Base-by-base conservation (phyloP, 2,113 vertebrate genomes). In the Pelecanoides urinatrix region DNA sequence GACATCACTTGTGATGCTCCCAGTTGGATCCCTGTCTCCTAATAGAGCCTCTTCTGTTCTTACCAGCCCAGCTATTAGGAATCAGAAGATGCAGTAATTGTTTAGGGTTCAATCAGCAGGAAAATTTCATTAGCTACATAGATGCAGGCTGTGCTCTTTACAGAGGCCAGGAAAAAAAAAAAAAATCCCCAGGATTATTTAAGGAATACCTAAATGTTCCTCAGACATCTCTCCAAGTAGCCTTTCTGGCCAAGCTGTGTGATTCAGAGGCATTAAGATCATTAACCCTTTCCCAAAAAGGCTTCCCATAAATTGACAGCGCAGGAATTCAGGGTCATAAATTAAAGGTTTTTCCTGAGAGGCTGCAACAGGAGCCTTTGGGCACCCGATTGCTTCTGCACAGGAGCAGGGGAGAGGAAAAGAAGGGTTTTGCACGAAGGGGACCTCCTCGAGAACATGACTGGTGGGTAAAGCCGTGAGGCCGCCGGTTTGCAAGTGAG, bases 101-200 rank as follows among this genome's bases (percentile, higher is more conserved):
- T 49, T 86, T 70, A 49, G 85, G 50, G 67, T 52, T 42, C 58
- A 88, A 77, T 78, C 74, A 92, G 77, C 47, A 89, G 76, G 65
- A 89, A 87, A 92, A 72, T 72, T 42, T 90, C 62, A 92, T 95
- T 88, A 94, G 55, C 59, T 86, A 59, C 45, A 38, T 16, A 61
- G 58, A 65, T 27, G 12, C 26, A 82, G 73, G 18, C 44, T 55
- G 56, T 47, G 68, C 50, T 71, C 29, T 94, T 90, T 40, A 66
- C 44, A 90, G 34, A 94, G 42, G 19, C 26, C 74, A 79, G 30
- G 5, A 79, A 16, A 7, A 77, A 70, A 71, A 49, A 50, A 50
- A 29, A 44, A 9, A 44, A 8, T 7, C 11, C 14, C 40, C 20
- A 29, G 70, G 17, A 59, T 92, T 85, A 86, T 84, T 94, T 88